A percentile compares a stretch with the other conserved stretches of the same genome.
Conservation (phyloP, 1,140 invertebrate genomes). For the Thaumatotibia leucotreta region DNA sequence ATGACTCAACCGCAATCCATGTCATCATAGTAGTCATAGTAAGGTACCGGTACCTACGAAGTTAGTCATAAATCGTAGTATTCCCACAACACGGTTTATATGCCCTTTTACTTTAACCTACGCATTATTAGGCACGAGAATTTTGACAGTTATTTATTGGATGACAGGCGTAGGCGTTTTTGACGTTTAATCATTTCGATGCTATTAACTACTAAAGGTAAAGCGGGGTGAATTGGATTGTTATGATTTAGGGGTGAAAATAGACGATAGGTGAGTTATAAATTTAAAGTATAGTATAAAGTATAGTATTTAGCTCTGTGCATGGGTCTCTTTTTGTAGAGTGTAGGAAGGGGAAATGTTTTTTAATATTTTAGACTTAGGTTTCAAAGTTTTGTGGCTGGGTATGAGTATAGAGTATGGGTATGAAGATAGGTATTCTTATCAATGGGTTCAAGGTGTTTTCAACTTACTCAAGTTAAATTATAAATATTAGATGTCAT, state of each 20-base stretch:
- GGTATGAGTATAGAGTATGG: too few relatives aligned
- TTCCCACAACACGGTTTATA: background rate
- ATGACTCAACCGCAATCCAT: background rate
- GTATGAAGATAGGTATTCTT: too few relatives aligned
- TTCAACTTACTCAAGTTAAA: too few relatives aligned
- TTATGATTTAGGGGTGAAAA: background rate
- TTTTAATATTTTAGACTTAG: too few relatives aligned
- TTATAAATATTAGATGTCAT: too few relatives aligned
- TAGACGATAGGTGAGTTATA: background rate
- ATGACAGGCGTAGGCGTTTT: background rate
- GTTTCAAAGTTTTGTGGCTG: too few relatives aligned
- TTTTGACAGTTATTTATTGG: background rate
- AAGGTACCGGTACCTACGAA: background rate
- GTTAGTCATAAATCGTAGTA: background rate
- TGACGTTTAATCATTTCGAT: background rate
- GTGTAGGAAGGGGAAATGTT: too few relatives aligned
- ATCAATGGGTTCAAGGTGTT: too few relatives aligned
- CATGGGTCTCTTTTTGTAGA: too few relatives aligned
- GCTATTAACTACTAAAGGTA: background rate
- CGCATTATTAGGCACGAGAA: background rate
- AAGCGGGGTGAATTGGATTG: background rate
- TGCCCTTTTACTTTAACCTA: background rate
- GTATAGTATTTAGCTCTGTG: too few relatives aligned
- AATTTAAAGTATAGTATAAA: background rate
- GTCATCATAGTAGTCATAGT: background rate